phyloP scores from a whole-genome alignment of 2,113 vertebrate genomes.

The Collichthys lucidus region DNA sequence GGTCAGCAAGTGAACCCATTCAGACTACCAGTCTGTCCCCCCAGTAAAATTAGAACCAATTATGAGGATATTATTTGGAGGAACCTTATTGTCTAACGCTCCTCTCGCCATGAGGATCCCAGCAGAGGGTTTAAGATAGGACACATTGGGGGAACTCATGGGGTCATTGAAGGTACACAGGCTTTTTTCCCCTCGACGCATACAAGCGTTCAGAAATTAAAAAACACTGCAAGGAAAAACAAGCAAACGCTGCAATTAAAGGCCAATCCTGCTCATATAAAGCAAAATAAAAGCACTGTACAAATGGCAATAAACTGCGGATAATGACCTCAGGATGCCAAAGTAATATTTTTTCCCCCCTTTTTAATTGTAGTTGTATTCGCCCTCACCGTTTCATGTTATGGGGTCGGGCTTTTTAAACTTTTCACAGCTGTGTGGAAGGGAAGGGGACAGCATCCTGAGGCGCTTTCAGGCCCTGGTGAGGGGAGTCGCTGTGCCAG shows the following conservation, averaged over 20 bases:
- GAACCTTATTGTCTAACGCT: slow-evolving; percentile 30
- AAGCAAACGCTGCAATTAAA: slow-evolving; percentile 80
- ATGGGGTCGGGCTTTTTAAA: slow-evolving; percentile 80
- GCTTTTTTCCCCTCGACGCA: slow-evolving; percentile 55
- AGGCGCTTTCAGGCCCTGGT: slow-evolving; percentile 76
- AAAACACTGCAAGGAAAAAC: slow-evolving; percentile 77
- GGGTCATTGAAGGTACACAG: slow-evolving; percentile 78
- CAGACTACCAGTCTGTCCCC: slow-evolving; percentile 8
- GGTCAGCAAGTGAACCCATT: slow-evolving; percentile 31
- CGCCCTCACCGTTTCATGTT: slow-evolving; percentile 83
- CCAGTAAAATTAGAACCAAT: slow-evolving; percentile 44
- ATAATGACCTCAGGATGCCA: slow-evolving; percentile 87
- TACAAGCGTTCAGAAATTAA: slow-evolving; percentile 72
- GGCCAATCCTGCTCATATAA: slow-evolving; percentile 81
- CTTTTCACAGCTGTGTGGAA: slow-evolving; percentile 82
- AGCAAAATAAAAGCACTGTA: slow-evolving; percentile 84
- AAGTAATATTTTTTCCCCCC: slow-evolving; percentile 78
- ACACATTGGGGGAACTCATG: slow-evolving; percentile 51
- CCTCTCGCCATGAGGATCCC: slow-evolving; percentile 39
- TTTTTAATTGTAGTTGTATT: slow-evolving; percentile 83
- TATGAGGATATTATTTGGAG: slow-evolving; percentile 42
- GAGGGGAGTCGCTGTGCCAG: slow-evolving; percentile 80
- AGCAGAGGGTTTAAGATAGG: slow-evolving; percentile 39
- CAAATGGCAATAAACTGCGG: slow-evolving; percentile 81
- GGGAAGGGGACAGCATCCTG: slow-evolving; percentile 82